Evolutionary conservation across 2,888 invertebrate genomes (phyloP).

Genomic region (Coremacera marginata): DNA sequence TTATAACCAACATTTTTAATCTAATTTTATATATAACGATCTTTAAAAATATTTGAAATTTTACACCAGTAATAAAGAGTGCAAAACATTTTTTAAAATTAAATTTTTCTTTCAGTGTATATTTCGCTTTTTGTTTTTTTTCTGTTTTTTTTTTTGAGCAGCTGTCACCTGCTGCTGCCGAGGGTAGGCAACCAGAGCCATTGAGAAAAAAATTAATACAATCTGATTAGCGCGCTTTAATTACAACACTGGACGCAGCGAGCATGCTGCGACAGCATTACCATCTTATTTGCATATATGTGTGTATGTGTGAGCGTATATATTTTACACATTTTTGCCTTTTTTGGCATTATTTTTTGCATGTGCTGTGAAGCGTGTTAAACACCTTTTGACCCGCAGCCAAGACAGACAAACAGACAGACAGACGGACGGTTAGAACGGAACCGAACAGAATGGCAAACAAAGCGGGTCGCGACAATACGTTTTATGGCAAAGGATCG

Average conservation of each 20-base stretch:
- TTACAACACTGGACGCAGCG: background rate
- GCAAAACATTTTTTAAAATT: too few species aligned
- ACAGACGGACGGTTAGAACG: background rate
- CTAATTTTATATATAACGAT: too few species aligned
- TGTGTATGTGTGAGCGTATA: too few species aligned
- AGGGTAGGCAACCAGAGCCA: background rate
- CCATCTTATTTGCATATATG: conserved; percentile 7
- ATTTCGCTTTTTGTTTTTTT: background rate
- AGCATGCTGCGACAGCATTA: background rate
- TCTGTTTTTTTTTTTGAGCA: background rate
- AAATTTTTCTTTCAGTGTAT: too few species aligned
- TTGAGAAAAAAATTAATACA: background rate
- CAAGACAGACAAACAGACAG: background rate
- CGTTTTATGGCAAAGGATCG: background rate
- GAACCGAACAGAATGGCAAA: background rate
- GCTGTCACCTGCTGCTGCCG: conserved; percentile 5
- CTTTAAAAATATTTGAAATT: too few species aligned
- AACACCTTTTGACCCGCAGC: conserved; percentile 28
- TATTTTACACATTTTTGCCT: background rate
- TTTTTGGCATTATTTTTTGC: background rate
- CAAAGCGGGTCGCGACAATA: background rate
- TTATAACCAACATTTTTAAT: too few species aligned
- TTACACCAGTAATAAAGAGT: too few species aligned
- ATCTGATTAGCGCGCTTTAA: conserved; percentile 24
- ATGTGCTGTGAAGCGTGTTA: conserved; percentile 16